These are phyloP conservation scores for Nansenia antarctica DNA, from an alignment of 2,113 vertebrate species.

Conservation along the genomic window DNA sequence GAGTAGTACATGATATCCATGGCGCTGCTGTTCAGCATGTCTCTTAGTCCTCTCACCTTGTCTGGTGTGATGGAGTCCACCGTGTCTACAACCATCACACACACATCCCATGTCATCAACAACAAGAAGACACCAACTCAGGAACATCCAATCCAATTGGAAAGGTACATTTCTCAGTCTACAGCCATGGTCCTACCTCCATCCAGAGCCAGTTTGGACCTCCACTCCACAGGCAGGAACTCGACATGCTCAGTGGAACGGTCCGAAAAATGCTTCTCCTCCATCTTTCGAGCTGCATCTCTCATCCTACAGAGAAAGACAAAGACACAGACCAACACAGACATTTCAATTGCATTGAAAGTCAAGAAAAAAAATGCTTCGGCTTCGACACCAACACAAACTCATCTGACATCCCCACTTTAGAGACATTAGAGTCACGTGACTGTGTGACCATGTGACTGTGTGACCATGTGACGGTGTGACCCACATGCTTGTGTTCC, in stretches of 20 bases:
- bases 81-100: slow-evolving; percentile 77
- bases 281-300: slow-evolving; percentile 93
- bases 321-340: neutral
- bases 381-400: no score
- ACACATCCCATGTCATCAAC: neutral
- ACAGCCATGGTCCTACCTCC: slow-evolving; percentile 81
- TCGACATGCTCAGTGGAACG: slow-evolving; percentile 87
- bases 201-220: slow-evolving; percentile 92
- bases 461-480: neutral
- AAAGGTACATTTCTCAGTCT: neutral
- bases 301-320: slow-evolving; percentile 82
- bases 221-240: slow-evolving; percentile 96
- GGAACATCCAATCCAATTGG: neutral
- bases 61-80: slow-evolving; percentile 97
- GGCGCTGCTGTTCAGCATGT: slow-evolving; percentile 97
- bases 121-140: neutral
- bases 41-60: slow-evolving; percentile 91
- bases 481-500: slow-evolving; percentile 95
- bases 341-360: no score
- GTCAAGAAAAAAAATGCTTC: slow-evolving; percentile 5
- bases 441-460: neutral
- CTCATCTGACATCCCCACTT: no score
- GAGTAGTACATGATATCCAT: slow-evolving; percentile 99
- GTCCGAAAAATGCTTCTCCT: slow-evolving; percentile 92
- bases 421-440: neutral